Percentiles rank a stretch among this genome's conserved stretches.
Evolutionary conservation across 2,888 invertebrate genomes (phyloP).

Genomic region (Mesopsocus fuscifrons): DNA sequence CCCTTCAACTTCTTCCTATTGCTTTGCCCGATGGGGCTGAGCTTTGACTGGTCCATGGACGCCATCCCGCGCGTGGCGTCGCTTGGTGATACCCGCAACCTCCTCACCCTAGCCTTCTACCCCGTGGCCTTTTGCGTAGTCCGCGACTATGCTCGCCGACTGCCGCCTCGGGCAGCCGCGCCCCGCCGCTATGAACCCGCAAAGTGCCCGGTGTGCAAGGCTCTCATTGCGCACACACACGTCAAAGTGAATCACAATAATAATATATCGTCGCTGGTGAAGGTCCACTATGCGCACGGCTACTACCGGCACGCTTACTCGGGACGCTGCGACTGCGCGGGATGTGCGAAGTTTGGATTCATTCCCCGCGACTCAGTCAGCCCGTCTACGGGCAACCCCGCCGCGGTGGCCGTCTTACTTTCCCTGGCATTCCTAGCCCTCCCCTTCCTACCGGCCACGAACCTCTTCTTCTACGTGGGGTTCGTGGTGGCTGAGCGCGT

Average conservation of each 20-base stretch:
- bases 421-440: slow-evolving; percentile 52
- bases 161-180: background rate
- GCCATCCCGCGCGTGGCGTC: slow-evolving; percentile 72
- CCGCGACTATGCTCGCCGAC: background rate
- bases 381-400: slow-evolving; percentile 20
- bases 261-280: background rate
- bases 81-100: slow-evolving; percentile 58
- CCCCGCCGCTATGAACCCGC: background rate
- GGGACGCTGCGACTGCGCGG: background rate
- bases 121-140: slow-evolving; percentile 19
- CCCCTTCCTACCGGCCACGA: slow-evolving; percentile 90
- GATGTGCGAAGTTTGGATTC: background rate
- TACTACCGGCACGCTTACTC: background rate
- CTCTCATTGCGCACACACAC: background rate
- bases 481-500: slow-evolving; percentile 95
- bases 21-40: slow-evolving; percentile 67
- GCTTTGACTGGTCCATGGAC: slow-evolving; percentile 99
- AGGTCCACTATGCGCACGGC: background rate
- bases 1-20: slow-evolving; percentile 77
- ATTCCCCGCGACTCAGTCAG: slow-evolving; percentile 21
- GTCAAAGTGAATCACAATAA: slow-evolving; percentile 4
- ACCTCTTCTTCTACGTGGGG: slow-evolving; percentile 93
- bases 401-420: slow-evolving; percentile 37
- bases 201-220: slow-evolving; percentile 7
- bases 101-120: slow-evolving; percentile 59